Percentiles rank a stretch among this genome's conserved stretches.
These are phyloP conservation scores for Ceriagrion tenellum DNA, from an alignment of 2,888 invertebrate genomes.

Conservation along the genomic window DNA sequence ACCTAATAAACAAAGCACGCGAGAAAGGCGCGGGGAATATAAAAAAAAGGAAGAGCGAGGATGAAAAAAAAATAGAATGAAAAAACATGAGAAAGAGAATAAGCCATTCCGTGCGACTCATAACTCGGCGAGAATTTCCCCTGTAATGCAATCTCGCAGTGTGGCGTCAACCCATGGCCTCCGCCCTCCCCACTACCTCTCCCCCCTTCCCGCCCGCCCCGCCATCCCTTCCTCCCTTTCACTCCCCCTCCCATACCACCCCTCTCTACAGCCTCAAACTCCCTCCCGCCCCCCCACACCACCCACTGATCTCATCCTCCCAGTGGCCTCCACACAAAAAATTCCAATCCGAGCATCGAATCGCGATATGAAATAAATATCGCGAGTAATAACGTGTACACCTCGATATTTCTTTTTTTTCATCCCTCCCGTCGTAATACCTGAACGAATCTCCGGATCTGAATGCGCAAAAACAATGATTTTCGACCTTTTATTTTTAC, in stretches of 20 bases:
- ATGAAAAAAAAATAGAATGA: constrained; percentile 3
- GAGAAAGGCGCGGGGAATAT: neutral
- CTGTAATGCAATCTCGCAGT: constrained; percentile 26
- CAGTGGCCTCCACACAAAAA: neutral
- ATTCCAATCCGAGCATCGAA: neutral
- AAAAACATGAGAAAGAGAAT: neutral
- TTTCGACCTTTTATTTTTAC: no score
- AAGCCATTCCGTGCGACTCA: constrained; percentile 39
- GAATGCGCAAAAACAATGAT: no score
- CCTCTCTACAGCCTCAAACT: neutral
- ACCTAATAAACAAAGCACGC: constrained; percentile 26
- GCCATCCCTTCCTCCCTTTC: neutral
- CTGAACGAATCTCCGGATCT: no score
- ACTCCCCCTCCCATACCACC: neutral
- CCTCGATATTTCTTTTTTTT: no score
- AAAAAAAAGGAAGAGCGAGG: neutral
- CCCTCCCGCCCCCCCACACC: neutral
- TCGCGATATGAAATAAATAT: neutral
- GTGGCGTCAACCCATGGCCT: constrained; percentile 11
- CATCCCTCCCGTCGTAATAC: no score
- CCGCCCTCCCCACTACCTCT: neutral
- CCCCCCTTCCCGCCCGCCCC: neutral
- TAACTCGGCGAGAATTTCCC: constrained; percentile 33
- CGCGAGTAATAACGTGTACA: neutral
- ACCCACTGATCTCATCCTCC: neutral